These are phyloP conservation scores for Caenorhabditis drosophilae DNA, from an alignment of 2,888 invertebrate genomes.

Conservation along the genomic window DNA sequence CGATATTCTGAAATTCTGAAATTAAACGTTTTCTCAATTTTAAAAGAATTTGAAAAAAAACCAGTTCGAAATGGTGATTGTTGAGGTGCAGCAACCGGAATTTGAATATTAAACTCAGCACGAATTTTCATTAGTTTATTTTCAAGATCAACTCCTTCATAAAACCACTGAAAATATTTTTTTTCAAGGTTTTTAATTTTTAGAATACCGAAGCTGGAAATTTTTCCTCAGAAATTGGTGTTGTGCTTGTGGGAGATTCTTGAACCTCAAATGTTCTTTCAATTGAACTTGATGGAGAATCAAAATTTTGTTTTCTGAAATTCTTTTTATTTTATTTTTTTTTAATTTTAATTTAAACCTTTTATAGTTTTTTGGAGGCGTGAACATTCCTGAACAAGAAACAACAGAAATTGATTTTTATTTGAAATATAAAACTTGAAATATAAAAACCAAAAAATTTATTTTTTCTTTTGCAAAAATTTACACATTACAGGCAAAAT, in stretches of 20 bases:
- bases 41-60: neutral
- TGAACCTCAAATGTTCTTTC: neutral
- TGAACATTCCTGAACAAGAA: no score
- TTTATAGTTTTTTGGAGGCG: no score
- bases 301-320: neutral
- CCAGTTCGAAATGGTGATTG: constrained; percentile 24
- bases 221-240: neutral
- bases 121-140: constrained; percentile 1
- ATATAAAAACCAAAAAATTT: no score
- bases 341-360: no score
- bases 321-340: no score
- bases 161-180: constrained; percentile 15
- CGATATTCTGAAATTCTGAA: constrained; percentile 21
- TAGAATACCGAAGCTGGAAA: neutral
- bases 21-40: neutral
- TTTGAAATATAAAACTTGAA: no score
- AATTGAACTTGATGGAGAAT: neutral
- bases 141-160: constrained; percentile 11
- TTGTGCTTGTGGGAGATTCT: neutral
- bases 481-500: no score
- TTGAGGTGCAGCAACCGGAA: constrained; percentile 7
- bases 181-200: neutral
- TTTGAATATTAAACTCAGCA: constrained; percentile 4
- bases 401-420: no score
- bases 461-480: no score